A percentile compares a stretch with the other conserved stretches of the same genome.
Conservation (phyloP, 2,797 vertebrate species). For the Ataeniobius toweri region DNA sequence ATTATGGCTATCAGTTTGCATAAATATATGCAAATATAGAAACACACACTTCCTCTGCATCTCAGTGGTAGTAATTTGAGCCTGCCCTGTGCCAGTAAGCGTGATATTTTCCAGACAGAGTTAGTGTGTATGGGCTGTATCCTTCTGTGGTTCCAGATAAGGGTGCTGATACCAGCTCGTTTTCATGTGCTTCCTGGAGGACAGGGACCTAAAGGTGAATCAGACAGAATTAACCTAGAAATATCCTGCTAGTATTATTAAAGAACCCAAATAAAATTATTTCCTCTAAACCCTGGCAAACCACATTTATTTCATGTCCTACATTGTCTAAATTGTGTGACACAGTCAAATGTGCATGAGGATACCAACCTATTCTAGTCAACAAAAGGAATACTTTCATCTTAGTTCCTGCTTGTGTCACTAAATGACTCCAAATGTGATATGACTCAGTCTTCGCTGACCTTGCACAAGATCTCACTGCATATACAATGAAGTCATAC, state of each 20-base stretch:
- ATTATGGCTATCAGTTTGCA: background rate
- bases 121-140: conserved; percentile 35
- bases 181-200: conserved; percentile 8
- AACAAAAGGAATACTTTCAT: conserved; percentile 25
- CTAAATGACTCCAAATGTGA: conserved; percentile 51
- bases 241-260: background rate
- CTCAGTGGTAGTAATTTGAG: conserved; percentile 62
- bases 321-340: conserved; percentile 16
- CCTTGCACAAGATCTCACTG: conserved; percentile 21
- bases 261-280: background rate
- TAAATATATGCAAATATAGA: conserved; percentile 29
- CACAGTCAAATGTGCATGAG: conserved; percentile 52
- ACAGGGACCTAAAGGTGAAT: conserved; percentile 8
- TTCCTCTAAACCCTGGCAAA: background rate
- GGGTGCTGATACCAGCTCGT: conserved; percentile 18
- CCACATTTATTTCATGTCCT: background rate
- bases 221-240: conserved; percentile 15
- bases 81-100: conserved; percentile 71
- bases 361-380: conserved; percentile 24
- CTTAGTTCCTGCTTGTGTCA: background rate
- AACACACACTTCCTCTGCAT: conserved; percentile 41
- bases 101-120: conserved; percentile 63
- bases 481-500: conserved; percentile 52
- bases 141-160: conserved; percentile 44
- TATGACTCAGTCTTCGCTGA: conserved; percentile 26